phyloP scores from a whole-genome alignment of 2,113 vertebrate species.

The Cottus gobio region DNA sequence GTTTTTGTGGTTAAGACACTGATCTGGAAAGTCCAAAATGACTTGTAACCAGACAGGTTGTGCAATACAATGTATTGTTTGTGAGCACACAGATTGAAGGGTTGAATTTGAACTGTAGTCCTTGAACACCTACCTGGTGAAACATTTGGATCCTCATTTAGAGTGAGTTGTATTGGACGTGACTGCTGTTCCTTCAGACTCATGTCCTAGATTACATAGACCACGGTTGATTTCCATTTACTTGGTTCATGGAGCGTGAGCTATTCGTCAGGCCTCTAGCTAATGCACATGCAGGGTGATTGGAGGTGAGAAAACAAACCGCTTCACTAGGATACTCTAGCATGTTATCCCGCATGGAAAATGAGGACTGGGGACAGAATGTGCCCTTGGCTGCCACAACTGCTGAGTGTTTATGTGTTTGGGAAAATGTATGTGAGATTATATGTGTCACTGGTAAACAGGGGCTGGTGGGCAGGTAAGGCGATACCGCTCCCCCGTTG shows the following conservation, averaged over 20 bases:
- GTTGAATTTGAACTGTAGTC: neutral
- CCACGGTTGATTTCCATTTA: neutral
- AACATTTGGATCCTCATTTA: neutral
- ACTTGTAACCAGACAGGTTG: conserved; percentile 9
- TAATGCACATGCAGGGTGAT: neutral
- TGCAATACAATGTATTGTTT: neutral
- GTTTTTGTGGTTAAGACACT: conserved; percentile 7
- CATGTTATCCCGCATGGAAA: neutral
- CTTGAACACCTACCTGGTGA: neutral
- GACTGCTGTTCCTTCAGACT: neutral
- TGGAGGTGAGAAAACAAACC: neutral
- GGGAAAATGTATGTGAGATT: conserved; percentile 12
- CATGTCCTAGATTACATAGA: neutral
- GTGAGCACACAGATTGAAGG: neutral
- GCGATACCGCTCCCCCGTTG: conserved; percentile 38
- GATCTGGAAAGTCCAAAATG: conserved; percentile 21
- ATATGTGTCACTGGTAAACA: conserved; percentile 66
- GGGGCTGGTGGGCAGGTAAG: conserved; percentile 61
- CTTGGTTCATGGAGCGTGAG: neutral
- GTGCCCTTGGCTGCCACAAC: conserved; percentile 33
- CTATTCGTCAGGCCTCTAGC: neutral
- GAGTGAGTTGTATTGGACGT: neutral
- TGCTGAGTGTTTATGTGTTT: conserved; percentile 23
- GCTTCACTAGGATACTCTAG: neutral
- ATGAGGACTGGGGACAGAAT: conserved; percentile 69